Conservation (phyloP, 2,888 invertebrate genomes). For the Pseudococcus viburni region DNA sequence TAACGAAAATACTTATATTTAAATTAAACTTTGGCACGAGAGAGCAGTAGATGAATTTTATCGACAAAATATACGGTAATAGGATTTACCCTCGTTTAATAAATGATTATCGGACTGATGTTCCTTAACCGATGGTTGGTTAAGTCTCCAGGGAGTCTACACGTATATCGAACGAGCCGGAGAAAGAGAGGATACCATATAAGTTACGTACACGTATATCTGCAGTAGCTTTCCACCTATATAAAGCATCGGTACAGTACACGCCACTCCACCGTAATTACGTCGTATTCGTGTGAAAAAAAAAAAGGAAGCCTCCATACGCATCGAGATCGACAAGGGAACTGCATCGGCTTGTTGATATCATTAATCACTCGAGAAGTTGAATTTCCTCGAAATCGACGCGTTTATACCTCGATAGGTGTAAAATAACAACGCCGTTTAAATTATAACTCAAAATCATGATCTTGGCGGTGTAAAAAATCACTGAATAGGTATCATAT, state of each 20-base stretch:
- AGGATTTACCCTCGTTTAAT: constrained; percentile 15
- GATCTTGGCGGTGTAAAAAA: background rate
- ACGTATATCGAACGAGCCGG: background rate
- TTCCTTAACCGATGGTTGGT: constrained; percentile 46
- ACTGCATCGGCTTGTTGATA: background rate
- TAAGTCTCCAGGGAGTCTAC: constrained; percentile 23
- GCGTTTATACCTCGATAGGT: background rate
- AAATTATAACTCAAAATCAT: constrained; percentile 6
- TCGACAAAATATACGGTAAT: constrained; percentile 15
- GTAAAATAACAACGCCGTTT: background rate
- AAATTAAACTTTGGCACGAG: background rate
- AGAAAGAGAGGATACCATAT: background rate
- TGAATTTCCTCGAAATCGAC: constrained; percentile 18
- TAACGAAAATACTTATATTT: background rate
- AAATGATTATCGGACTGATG: constrained; percentile 37
- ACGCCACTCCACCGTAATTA: background rate
- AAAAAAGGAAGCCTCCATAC: background rate
- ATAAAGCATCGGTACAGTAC: background rate
- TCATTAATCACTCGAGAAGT: background rate
- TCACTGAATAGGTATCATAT: background rate
- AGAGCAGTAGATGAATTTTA: constrained; percentile 1
- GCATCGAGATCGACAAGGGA: background rate
- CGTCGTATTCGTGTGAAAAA: background rate
- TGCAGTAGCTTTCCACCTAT: background rate
- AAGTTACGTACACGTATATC: background rate